Base-by-base conservation (phyloP, 2,113 vertebrate genomes). In the Rhabdomys dilectus region DNA sequence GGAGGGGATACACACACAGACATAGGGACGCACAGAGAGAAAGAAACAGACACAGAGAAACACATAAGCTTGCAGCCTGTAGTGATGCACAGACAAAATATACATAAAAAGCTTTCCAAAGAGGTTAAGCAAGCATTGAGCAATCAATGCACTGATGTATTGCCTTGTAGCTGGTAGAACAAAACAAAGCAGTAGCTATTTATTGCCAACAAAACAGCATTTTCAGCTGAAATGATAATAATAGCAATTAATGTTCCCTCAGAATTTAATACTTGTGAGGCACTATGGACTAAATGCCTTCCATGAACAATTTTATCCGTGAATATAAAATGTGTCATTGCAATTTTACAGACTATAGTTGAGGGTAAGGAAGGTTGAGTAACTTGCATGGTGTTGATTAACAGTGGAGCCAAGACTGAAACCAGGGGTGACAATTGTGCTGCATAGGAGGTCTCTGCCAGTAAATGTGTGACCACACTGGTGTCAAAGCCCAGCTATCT, bases 181-280 rank as follows among this genome's bases (percentile, higher is more conserved):
- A 31, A 84, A 86, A 95, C 48, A 88, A 96, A 53, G 24, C 45
- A 72, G 66, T 15, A 68, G 70, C 45, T 75, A 17, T 76, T 91
- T 80, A 68, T 26, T 94, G 48, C 60, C 73, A 92, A 60, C 7
- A 88, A 88, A 86, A 93, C 26, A 51, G n/a, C 31, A 95, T 80
- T 96, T 96, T 86, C 36, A 15, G 42, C 26, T 81, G 42, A 92
- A 85, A 58, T 86, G 89, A 73, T 68, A 91, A 80, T 84, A 88
- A 70, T 6, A 82, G 48, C 48, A 84, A 90, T 81, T 92, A 91
- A 7, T 42, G 84, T 72, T 80, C 91, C 48, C 58, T 89, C 53
- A 84, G 45, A 87, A 84, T 64, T 95, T 48, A 81, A 6, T 73
- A 91, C 84, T 24, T 94, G 36, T 87, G 92, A 88, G 91, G 34